Base-by-base conservation (phyloP, 1,140 invertebrate genomes). In the Araneus ventricosus region DNA sequence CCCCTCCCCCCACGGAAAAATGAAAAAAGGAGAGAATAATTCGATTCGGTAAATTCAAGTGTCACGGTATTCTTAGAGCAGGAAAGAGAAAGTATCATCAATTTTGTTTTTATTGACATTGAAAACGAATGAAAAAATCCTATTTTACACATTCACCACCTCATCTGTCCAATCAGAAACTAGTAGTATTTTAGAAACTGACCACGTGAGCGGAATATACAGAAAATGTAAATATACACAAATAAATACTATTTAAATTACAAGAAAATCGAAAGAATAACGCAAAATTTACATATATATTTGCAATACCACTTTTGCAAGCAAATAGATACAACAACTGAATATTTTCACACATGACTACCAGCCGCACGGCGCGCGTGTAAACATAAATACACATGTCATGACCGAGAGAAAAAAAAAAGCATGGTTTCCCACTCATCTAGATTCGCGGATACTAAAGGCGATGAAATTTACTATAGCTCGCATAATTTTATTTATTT, bases 321-420 rank as follows among this genome's bases (percentile, higher is more conserved):
- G 17, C 17, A 52, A 52, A 52, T 52, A 52, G 10, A 8, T 52
- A 30, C 41, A 84, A 17, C 14, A 82, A 41, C n/a, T 8, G 7
- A 57, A 52, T 10, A 84, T 84, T 45, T 52, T 45, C 24, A 34
- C 30, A 17, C 41, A 84, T 24, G n/a, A 84, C 41, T 67, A 27
- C 27, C 63, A 84, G 24, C n/a, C 57, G 39, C n/a, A 70, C 39
- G 63, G 57, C 90, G 63, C 84, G 41, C 27, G 22, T 59, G 85
- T 80, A 88, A 45, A 79, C 91, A 88, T 87, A 93, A 87, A 93
- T 61, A 79, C 91, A 93, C 91, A 93, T 93, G 91, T 93, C 67
- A 88, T 27, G 27, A 7, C 45, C 57, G 84, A n/a, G 45, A 86
- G 27, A 86, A 80, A 87, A 93, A 86, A 92, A 92, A 79, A 79